Conservation (phyloP, 2,888 invertebrate species). For the Tiliacea citrago region DNA sequence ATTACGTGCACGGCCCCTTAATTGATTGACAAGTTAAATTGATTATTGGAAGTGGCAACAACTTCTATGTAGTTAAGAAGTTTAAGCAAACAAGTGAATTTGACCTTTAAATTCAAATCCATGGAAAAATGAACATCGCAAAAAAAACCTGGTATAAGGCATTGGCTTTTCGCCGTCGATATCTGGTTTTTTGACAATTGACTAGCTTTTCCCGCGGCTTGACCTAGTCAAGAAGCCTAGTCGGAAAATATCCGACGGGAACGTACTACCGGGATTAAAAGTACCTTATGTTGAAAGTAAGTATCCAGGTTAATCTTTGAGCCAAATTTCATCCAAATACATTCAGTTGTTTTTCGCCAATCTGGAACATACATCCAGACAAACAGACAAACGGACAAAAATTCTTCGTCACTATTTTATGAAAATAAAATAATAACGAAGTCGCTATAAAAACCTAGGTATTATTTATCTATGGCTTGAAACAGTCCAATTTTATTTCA, state of each 20-base stretch:
- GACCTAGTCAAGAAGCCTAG: too few species aligned
- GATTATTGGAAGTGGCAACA: too few species aligned
- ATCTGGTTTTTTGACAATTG: too few species aligned
- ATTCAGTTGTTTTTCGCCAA: too few species aligned
- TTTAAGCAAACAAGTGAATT: not conserved
- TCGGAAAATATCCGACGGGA: too few species aligned
- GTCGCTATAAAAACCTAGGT: not conserved
- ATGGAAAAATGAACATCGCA: not conserved
- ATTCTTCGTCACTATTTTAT: not conserved
- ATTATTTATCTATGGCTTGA: not conserved
- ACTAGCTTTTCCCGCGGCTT: too few species aligned
- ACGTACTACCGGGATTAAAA: too few species aligned
- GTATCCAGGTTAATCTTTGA: not conserved
- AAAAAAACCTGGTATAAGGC: not conserved
- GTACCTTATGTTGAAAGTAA: not conserved
- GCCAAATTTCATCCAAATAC: too few species aligned
- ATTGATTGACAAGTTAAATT: not conserved
- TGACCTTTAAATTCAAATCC: not conserved
- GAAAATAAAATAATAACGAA: not conserved
- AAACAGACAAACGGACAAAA: too few species aligned
- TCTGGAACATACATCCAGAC: too few species aligned
- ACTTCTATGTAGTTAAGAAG: not conserved
- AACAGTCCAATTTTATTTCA: not conserved
- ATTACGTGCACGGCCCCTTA: too few species aligned
- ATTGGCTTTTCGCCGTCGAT: too few species aligned